phyloP scores from a whole-genome alignment of 2,113 vertebrate genomes.

The Peromyscus maniculatus region DNA sequence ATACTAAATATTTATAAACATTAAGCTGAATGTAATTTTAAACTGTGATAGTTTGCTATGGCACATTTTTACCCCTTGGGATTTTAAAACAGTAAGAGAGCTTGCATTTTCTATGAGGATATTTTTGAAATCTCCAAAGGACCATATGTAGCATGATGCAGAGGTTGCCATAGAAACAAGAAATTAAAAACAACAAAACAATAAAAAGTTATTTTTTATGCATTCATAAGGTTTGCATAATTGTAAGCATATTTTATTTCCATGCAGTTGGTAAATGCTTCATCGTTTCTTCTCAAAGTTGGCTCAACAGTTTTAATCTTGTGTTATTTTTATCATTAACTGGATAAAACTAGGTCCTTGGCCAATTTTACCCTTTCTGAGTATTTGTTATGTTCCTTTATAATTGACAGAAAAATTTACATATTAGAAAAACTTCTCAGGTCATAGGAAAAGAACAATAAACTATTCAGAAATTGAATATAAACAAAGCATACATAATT shows the following conservation, averaged over 20 bases:
- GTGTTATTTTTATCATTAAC: slow-evolving; percentile 31
- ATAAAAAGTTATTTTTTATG: slow-evolving; percentile 42
- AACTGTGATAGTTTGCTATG: slow-evolving; percentile 57
- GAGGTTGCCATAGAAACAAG: slow-evolving; percentile 63
- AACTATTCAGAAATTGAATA: background rate
- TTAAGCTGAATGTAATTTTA: slow-evolving; percentile 69
- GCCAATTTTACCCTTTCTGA: background rate
- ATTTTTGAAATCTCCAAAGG: slow-evolving; percentile 71
- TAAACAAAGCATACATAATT: slow-evolving; percentile 33
- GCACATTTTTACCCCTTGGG: slow-evolving; percentile 57
- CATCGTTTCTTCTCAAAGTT: slow-evolving; percentile 52
- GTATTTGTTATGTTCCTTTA: background rate
- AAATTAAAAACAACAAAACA: slow-evolving; percentile 67
- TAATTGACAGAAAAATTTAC: background rate
- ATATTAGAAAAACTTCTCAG: background rate
- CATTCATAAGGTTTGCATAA: slow-evolving; percentile 44
- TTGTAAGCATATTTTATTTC: slow-evolving; percentile 58
- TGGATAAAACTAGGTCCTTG: slow-evolving; percentile 23
- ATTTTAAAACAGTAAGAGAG: slow-evolving; percentile 56
- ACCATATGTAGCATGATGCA: slow-evolving; percentile 35
- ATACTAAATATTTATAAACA: slow-evolving; percentile 81
- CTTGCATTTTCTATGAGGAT: slow-evolving; percentile 53
- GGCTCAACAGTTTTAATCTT: background rate
- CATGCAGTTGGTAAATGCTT: background rate
- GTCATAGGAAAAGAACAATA: background rate